Base-by-base conservation (phyloP, 2,797 vertebrate species). In the Falco peregrinus region DNA sequence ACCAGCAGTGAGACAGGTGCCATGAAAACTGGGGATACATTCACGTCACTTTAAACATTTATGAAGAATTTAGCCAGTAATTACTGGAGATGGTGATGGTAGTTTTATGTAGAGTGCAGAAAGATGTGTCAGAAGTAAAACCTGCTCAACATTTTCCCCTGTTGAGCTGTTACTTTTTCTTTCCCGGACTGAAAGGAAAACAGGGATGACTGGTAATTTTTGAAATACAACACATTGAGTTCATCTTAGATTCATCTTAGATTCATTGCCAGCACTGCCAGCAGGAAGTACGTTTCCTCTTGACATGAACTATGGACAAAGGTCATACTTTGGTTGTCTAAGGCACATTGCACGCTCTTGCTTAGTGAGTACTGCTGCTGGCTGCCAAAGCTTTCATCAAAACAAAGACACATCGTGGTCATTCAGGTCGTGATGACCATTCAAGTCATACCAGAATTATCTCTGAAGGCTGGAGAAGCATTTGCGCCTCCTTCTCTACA, bases 11-110 rank as follows among this genome's bases (percentile, higher is more conserved):
- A 75, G 68, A 63, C 71, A 90, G n/a, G 50, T 90, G 78, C 22
- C 57, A 54, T 75, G 61, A 84, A 93, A 92, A 91, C 87, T 22
- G 5, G 57, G 33, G 39, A 87, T 76, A 84, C 24, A 65, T 73
- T 87, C 51, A 59, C 47, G 31, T 76, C 5, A 3, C 50, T 93
- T 89, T 76, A 81, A 43, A 71, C 3, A 65, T 84, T 73, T 89
- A 47, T 84, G 65, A 74, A 85, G 13, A 94, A 86, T 89, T 90
- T 68, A 93, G 45, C 70, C 45, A 87, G 43, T 87, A 76, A 84
- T 93, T 89, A 89, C 65, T 64, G 65, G 37, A 80, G 60, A 83
- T 43, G 57, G 68, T 89, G 69, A 78, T 7, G 25, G 37, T 33
- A 90, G 83, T 89, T 95, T 94, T 90, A 81, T 78, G 60, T 33